phyloP scores from a whole-genome alignment of 2,888 invertebrate species.

The Helleia helle region DNA sequence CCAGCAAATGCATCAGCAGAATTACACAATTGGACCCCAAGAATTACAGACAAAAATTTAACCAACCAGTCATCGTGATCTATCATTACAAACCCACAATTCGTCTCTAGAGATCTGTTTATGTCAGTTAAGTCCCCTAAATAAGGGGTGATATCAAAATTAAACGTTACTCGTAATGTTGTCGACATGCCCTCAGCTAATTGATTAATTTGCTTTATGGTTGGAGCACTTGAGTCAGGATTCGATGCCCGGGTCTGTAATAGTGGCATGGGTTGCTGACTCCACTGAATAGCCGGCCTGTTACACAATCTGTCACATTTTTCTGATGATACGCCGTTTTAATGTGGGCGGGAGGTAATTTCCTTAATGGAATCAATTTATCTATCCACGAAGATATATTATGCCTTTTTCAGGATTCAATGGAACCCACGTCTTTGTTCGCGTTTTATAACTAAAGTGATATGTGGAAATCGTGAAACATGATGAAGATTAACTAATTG shows the following conservation, averaged over 20 bases:
- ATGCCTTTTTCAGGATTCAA: neutral
- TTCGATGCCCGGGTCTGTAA: slow-evolving; percentile 56
- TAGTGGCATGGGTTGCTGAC: slow-evolving; percentile 55
- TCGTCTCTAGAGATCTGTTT: slow-evolving; percentile 24
- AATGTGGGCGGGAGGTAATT: slow-evolving; percentile 29
- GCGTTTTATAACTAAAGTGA: too few relatives aligned
- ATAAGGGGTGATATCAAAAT: slow-evolving; percentile 51
- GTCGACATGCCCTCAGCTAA: slow-evolving; percentile 71
- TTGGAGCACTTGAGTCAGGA: slow-evolving; percentile 56
- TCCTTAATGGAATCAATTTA: slow-evolving; percentile 30
- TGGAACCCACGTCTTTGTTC: too few relatives aligned
- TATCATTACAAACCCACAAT: slow-evolving; percentile 15
- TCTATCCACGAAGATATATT: neutral
- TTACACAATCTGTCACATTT: slow-evolving; percentile 70
- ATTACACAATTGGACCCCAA: slow-evolving; percentile 52
- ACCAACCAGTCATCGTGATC: slow-evolving; percentile 32
- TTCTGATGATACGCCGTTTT: slow-evolving; percentile 34
- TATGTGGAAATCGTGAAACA: too few relatives aligned
- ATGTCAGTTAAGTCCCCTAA: slow-evolving; percentile 28
- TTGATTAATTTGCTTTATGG: slow-evolving; percentile 75
- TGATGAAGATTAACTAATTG: too few relatives aligned
- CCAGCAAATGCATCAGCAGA: slow-evolving; percentile 65
- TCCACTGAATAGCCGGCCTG: slow-evolving; percentile 48
- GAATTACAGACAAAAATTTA: slow-evolving; percentile 46
- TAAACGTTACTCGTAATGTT: slow-evolving; percentile 69